Evolutionary conservation across 2,797 vertebrate genomes (phyloP).

Genomic region (Molothrus ater): DNA sequence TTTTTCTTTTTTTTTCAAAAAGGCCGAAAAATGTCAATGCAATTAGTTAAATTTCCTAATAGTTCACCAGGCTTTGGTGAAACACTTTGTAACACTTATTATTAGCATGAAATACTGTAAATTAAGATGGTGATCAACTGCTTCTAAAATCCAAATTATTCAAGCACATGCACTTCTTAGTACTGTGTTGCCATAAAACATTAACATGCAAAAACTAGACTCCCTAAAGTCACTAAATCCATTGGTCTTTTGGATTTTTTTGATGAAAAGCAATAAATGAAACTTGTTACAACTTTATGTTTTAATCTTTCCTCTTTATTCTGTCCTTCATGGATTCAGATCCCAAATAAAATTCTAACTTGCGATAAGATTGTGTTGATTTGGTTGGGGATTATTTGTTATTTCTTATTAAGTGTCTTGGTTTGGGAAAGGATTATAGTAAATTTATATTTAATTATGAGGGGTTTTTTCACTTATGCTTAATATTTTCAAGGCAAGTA

Average conservation of each 20-base stretch:
- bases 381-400: not conserved
- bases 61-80: not conserved
- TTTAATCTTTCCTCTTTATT: conserved; percentile 17
- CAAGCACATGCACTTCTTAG: conserved; percentile 1
- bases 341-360: not conserved
- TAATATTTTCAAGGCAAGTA: not conserved
- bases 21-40: not conserved
- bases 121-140: conserved; percentile 29
- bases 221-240: not conserved
- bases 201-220: conserved; percentile 25
- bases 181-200: conserved; percentile 21
- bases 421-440: not conserved
- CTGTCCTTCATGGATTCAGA: not conserved
- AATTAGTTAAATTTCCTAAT: conserved; percentile 24
- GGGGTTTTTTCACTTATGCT: not conserved
- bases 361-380: not conserved
- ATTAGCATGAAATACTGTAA: conserved; percentile 29
- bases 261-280: conserved; percentile 16
- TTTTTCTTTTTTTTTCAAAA: conserved; percentile 45
- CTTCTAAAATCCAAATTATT: not conserved
- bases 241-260: conserved; percentile 34
- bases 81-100: not conserved
- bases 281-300: not conserved
- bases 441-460: conserved; percentile 4
- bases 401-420: not conserved